Evolutionary conservation across 2,113 vertebrate species (phyloP), one percentile per base, ranked within the genome.

Genomic region (Cyrtonyx montezumae): DNA sequence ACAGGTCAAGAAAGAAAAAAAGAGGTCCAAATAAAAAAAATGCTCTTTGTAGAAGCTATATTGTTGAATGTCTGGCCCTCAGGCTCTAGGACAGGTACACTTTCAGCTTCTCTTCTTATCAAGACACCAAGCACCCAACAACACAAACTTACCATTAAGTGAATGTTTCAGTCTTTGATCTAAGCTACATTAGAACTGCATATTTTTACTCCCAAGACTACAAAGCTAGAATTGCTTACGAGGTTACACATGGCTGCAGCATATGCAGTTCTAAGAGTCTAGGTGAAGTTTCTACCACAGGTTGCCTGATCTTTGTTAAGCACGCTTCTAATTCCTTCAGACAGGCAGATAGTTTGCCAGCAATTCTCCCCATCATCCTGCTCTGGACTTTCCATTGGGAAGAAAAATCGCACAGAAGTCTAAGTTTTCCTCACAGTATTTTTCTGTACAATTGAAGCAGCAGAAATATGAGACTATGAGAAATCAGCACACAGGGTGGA

Each of bases 261-360:
- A 1, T 25, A 51, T 61, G 68, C 67, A 87, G 53, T 69, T 79
- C 51, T 48, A 36, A 77, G 65, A 23, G 26, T 61, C 74, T 61
- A 28, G n/a, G 32, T 28, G 69, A 40, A 86, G 87, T 34, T 91
- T 79, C 79, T 86, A 45, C 56, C 42, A 42, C 70, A 81, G 79
- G 79, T 65, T 97, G 90, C 87, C 91, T 93, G 87, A 80, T 71
- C 70, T 94, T 83, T 78, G 92, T 65, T 91, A 91, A 92, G 75
- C 79, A 70, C 79, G 86, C 79, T 96, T 90, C 87, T 73, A 88
- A 74, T 76, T 88, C 74, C 56, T 88, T 87, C 70, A 91, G 67
- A 87, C 17, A 20, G 37, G 40, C 79, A 79, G 62, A 65, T 46
- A 66, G 49, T 62, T 86, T 93, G 94, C 85, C 89, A 92, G 53